Evolutionary conservation across 2,888 invertebrate species (phyloP).

Genomic region (Leptopilina syphax): DNA sequence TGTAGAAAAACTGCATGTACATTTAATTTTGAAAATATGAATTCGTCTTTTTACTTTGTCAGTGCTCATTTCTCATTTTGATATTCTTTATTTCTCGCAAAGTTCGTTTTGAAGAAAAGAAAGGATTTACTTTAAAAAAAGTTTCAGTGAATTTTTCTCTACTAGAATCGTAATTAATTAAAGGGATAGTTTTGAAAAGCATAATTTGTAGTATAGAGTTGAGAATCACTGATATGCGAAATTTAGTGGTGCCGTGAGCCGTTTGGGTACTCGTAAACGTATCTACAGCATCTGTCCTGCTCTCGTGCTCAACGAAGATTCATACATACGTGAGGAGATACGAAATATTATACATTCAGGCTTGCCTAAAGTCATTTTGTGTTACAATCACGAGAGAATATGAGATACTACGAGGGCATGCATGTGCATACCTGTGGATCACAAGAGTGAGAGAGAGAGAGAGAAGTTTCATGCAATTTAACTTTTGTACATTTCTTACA

Average conservation of each 20-base stretch:
- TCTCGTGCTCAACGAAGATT: slow-evolving; percentile 27
- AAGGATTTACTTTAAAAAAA: too few species aligned
- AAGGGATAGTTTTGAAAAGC: too few species aligned
- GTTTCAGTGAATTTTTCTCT: too few species aligned
- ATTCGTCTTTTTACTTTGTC: too few species aligned
- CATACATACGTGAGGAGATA: slow-evolving; percentile 18
- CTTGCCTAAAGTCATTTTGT: slow-evolving; percentile 42
- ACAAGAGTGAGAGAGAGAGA: neutral
- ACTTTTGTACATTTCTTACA: slow-evolving; percentile 42
- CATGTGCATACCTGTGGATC: slow-evolving; percentile 24
- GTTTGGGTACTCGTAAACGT: slow-evolving; percentile 35
- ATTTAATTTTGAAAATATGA: too few species aligned
- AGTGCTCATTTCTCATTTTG: too few species aligned
- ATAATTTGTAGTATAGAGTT: slow-evolving; percentile 11
- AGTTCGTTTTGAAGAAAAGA: too few species aligned
- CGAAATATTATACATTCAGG: slow-evolving; percentile 41
- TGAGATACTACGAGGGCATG: slow-evolving; percentile 26
- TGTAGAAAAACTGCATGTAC: too few species aligned
- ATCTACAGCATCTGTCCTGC: slow-evolving; percentile 47
- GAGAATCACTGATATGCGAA: slow-evolving; percentile 45
- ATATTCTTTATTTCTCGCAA: too few species aligned
- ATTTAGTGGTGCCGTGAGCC: slow-evolving; percentile 46
- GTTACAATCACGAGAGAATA: slow-evolving; percentile 41
- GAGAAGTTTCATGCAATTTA: slow-evolving; percentile 31
- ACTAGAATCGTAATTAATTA: neutral